Conservation (phyloP, 1,140 invertebrate genomes). For the Elymnias hypermnestra region DNA sequence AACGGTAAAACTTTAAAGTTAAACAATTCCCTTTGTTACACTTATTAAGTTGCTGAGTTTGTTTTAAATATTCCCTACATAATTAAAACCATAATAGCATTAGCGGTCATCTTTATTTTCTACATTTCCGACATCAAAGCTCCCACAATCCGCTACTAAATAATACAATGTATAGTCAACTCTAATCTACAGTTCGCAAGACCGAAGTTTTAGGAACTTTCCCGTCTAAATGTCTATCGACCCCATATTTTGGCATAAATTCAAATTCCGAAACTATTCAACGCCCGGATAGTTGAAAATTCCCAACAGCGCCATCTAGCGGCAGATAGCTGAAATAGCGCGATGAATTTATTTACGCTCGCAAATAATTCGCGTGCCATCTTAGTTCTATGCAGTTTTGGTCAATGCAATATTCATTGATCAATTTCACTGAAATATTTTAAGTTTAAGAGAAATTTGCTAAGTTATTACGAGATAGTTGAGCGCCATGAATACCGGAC, state of each 20-base stretch:
- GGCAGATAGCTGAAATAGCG: constrained; percentile 28
- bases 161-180: constrained; percentile 28
- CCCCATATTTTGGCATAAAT: constrained; percentile 50
- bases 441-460: no score
- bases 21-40: background rate
- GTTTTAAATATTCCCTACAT: background rate
- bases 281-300: constrained; percentile 32
- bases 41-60: background rate
- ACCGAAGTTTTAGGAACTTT: constrained; percentile 40
- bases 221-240: constrained; percentile 36
- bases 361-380: background rate
- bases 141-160: constrained; percentile 27
- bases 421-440: background rate
- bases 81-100: constrained; percentile 4
- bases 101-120: constrained; percentile 2
- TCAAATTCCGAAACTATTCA: constrained; percentile 49
- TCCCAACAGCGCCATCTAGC: constrained; percentile 47
- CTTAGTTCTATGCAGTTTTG: constrained; percentile 5
- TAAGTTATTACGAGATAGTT: no score
- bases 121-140: constrained; percentile 33
- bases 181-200: constrained; percentile 51
- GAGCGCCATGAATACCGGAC: no score
- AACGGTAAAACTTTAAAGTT: no score
- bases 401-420: constrained; percentile 1
- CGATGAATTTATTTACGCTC: background rate